phyloP scores from a whole-genome alignment of 2,797 vertebrate genomes.

The Halcyon leucocephala region DNA sequence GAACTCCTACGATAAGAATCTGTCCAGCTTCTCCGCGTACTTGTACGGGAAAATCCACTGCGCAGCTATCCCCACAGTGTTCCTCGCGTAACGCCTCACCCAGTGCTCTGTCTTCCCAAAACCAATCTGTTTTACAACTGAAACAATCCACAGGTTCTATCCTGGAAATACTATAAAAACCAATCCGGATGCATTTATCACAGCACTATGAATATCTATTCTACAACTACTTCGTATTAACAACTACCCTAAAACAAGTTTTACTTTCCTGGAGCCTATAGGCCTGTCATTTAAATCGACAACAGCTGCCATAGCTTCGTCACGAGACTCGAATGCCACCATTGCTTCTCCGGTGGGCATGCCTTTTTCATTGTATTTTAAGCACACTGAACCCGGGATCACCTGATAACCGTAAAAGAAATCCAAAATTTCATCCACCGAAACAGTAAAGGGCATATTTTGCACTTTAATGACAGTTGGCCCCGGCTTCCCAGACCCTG shows the following conservation, averaged over 20 bases:
- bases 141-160: slow-evolving; percentile 81
- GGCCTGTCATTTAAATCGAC: slow-evolving; percentile 98
- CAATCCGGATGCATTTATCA: slow-evolving; percentile 82
- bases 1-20: slow-evolving; percentile 65
- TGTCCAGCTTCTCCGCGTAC: slow-evolving; percentile 58
- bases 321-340: slow-evolving; percentile 98
- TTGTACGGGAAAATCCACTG: slow-evolving; percentile 64
- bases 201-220: slow-evolving; percentile 81
- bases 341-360: slow-evolving; percentile 98
- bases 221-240: slow-evolving; percentile 74
- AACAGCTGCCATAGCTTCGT: slow-evolving; percentile 95
- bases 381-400: slow-evolving; percentile 94
- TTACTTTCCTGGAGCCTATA: slow-evolving; percentile 97
- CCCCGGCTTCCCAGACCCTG: slow-evolving; percentile 87
- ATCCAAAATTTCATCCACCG: slow-evolving; percentile 98
- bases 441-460: slow-evolving; percentile 99
- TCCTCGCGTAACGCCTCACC: slow-evolving; percentile 66
- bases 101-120: slow-evolving; percentile 76
- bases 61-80: slow-evolving; percentile 51
- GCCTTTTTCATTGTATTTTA: slow-evolving; percentile 97
- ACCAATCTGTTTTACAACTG: slow-evolving; percentile 75
- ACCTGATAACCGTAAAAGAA: slow-evolving; percentile 99
- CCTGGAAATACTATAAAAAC: slow-evolving; percentile 81
- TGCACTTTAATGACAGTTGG: slow-evolving; percentile 97
- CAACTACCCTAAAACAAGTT: slow-evolving; percentile 92